These are phyloP conservation scores for Martes martes DNA, from an alignment of 2,113 vertebrate genomes.

Conservation along the genomic window DNA sequence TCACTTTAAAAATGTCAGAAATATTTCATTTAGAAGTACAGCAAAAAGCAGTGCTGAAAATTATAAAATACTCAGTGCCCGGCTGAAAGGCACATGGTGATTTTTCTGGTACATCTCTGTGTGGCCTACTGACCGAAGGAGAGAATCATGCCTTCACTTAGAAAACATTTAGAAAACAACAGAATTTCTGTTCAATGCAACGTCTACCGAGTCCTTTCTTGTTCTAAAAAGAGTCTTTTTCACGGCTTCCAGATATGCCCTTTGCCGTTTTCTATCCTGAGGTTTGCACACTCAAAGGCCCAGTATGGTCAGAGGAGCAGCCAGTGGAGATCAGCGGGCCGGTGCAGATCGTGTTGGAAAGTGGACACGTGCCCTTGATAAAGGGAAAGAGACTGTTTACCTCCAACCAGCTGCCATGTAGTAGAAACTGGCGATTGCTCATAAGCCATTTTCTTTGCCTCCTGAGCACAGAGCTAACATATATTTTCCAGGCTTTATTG, in stretches of 20 bases:
- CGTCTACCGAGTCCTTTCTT: neutral
- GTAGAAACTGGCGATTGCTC: neutral
- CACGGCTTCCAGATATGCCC: neutral
- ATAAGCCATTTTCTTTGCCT: neutral
- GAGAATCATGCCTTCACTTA: neutral
- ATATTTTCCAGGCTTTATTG: neutral
- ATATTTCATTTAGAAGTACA: neutral
- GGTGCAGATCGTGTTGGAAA: too few species aligned
- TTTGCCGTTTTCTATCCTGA: neutral
- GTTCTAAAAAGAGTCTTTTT: neutral
- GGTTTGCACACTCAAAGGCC: neutral
- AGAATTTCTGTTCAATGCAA: neutral
- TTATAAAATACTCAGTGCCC: neutral
- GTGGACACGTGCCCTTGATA: fast-evolving
- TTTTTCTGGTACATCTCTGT: neutral
- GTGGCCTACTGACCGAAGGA: neutral
- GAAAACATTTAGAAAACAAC: neutral
- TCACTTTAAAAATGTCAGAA: slow-evolving; percentile 16
- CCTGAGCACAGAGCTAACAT: neutral
- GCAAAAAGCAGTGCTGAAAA: neutral
- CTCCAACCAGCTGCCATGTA: neutral
- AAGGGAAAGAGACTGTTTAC: neutral
- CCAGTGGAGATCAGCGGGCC: neutral
- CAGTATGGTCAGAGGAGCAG: neutral
- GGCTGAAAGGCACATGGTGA: neutral